Percentiles rank a stretch among this genome's conserved stretches.
phyloP scores from a whole-genome alignment of 2,888 invertebrate genomes.

The Anoncus sp. region DNA sequence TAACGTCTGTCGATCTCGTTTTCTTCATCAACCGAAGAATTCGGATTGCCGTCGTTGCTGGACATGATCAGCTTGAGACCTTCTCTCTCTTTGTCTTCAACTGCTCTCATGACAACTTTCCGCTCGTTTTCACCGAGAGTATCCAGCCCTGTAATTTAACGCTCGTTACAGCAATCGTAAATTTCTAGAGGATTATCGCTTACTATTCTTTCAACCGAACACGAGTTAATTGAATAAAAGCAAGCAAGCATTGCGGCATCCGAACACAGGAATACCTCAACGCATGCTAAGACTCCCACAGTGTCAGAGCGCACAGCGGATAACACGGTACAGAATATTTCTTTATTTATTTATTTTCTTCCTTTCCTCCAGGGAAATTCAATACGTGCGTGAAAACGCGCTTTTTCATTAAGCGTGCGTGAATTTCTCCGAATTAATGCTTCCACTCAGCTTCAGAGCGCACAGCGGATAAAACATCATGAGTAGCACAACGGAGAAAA shows the following conservation, averaged over 20 bases:
- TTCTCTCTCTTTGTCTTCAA: slow-evolving; percentile 46
- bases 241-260: slow-evolving; percentile 33
- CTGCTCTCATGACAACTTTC: slow-evolving; percentile 42
- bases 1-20: slow-evolving; percentile 35
- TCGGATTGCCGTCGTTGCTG: slow-evolving; percentile 41
- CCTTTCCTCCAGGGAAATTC: slow-evolving; percentile 29
- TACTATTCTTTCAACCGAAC: slow-evolving; percentile 38
- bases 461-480: slow-evolving; percentile 43
- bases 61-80: slow-evolving; percentile 40
- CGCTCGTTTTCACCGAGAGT: slow-evolving; percentile 46
- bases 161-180: slow-evolving; percentile 43
- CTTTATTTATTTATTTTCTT: slow-evolving; percentile 5
- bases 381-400: slow-evolving; percentile 20
- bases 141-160: slow-evolving; percentile 46
- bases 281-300: slow-evolving; percentile 35
- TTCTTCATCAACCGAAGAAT: slow-evolving; percentile 40
- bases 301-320: slow-evolving; percentile 43
- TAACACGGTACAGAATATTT: slow-evolving; percentile 27
- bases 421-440: slow-evolving; percentile 11
- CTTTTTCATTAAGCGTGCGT: slow-evolving; percentile 8
- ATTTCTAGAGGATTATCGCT: slow-evolving; percentile 45
- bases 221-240: slow-evolving; percentile 40
- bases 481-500: slow-evolving; percentile 34
- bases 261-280: slow-evolving; percentile 48
- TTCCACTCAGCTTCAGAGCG: slow-evolving; percentile 32